Conservation (phyloP, 2,113 vertebrate genomes). For the Lanius collurio region DNA sequence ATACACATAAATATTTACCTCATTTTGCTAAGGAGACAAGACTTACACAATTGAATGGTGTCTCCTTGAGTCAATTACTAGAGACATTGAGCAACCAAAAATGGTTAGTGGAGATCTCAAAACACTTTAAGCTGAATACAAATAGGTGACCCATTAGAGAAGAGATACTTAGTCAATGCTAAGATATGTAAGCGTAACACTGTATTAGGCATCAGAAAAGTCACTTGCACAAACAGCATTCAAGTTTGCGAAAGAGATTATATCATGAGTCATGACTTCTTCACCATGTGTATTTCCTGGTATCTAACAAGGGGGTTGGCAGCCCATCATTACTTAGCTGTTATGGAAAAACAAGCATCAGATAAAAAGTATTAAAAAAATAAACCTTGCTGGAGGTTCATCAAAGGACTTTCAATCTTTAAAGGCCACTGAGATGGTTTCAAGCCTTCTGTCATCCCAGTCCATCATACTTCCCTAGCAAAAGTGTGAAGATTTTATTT, state of each 20-base stretch:
- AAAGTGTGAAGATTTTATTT: background rate
- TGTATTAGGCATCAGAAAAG: slow-evolving; percentile 6
- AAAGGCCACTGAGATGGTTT: background rate
- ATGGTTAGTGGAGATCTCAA: background rate
- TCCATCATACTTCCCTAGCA: background rate
- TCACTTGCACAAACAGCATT: slow-evolving; percentile 15
- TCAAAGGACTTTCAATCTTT: background rate
- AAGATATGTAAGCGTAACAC: background rate
- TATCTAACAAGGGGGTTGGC: background rate
- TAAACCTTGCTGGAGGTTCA: background rate
- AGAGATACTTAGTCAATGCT: slow-evolving; percentile 18
- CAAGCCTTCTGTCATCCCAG: background rate
- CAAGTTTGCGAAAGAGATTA: slow-evolving; percentile 34
- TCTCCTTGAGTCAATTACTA: background rate
- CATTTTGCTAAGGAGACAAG: background rate
- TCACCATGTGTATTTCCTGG: slow-evolving; percentile 25
- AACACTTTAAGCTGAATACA: background rate
- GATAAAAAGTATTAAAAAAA: slow-evolving; percentile 43
- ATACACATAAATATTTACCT: background rate
- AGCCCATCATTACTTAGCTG: background rate
- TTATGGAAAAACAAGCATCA: slow-evolving; percentile 10
- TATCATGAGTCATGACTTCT: slow-evolving; percentile 33
- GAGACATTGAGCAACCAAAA: background rate
- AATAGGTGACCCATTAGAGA: background rate
- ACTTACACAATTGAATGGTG: background rate